Evolutionary conservation across 2,797 vertebrate species (phyloP).

Genomic region (Aeoliscus strigatus): DNA sequence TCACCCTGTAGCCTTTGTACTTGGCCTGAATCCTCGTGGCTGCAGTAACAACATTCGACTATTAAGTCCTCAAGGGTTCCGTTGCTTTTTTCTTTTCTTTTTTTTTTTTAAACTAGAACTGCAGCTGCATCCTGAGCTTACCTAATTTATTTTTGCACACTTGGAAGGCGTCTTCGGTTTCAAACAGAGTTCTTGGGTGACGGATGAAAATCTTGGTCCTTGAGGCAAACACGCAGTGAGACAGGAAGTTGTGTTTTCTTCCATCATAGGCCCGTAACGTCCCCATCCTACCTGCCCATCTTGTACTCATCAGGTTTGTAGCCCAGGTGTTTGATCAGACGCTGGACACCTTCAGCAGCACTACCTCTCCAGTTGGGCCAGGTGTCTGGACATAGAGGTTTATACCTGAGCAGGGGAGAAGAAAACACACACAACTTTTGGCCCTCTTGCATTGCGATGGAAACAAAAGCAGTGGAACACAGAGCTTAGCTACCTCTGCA

Average conservation of each 20-base stretch:
- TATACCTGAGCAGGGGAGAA: slow-evolving; percentile 77
- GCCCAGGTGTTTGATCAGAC: slow-evolving; percentile 84
- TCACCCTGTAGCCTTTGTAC: slow-evolving; percentile 85
- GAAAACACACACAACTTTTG: neutral
- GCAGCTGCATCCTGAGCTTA: slow-evolving; percentile 51
- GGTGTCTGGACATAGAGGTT: slow-evolving; percentile 89
- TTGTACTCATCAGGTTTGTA: slow-evolving; percentile 91
- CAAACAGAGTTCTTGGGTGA: slow-evolving; percentile 90
- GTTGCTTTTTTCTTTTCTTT: neutral
- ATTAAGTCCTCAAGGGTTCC: neutral
- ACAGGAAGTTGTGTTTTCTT: neutral
- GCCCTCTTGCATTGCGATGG: too few species aligned
- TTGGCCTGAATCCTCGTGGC: slow-evolving; percentile 92
- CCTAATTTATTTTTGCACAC: slow-evolving; percentile 86
- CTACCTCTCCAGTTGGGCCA: slow-evolving; percentile 92
- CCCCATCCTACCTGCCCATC: slow-evolving; percentile 80
- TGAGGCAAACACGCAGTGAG: slow-evolving; percentile 1
- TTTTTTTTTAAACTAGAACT: neutral
- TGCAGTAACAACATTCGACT: slow-evolving; percentile 41
- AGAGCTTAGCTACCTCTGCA: slow-evolving; percentile 79
- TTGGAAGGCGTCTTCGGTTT: slow-evolving; percentile 94
- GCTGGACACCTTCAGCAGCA: slow-evolving; percentile 83
- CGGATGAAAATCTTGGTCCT: slow-evolving; percentile 98
- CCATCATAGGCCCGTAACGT: too few species aligned
- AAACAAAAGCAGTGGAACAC: neutral